phyloP scores from a whole-genome alignment of 2,113 vertebrate genomes.

The Camelus bactrianus region DNA sequence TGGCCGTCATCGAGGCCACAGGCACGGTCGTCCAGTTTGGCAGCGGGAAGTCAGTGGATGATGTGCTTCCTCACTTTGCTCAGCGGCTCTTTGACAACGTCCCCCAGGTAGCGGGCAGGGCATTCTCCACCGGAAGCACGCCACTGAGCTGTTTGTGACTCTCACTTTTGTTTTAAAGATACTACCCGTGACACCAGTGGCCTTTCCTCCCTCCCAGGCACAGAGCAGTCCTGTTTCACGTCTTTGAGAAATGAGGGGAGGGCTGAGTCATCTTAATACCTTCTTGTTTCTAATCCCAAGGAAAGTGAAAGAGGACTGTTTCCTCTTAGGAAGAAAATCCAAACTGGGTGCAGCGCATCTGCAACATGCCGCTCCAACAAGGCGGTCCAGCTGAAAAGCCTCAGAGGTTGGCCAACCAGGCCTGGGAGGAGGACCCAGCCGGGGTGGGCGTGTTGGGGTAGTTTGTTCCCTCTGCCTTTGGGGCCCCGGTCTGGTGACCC shows the following conservation, averaged over 20 bases:
- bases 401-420: not conserved
- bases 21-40: conserved; percentile 93
- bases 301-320: too few relatives aligned
- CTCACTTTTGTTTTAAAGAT: not conserved
- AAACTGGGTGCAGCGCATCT: fast-evolving
- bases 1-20: conserved; percentile 92
- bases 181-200: fast-evolving
- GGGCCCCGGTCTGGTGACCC: not conserved
- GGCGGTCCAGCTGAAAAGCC: not conserved
- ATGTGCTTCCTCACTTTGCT: conserved; percentile 95
- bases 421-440: not conserved
- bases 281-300: not conserved
- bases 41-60: conserved; percentile 92
- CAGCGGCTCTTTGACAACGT: conserved; percentile 97
- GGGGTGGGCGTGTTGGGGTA: not conserved
- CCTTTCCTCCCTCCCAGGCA: not conserved
- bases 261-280: not conserved
- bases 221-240: not conserved
- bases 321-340: not conserved
- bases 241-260: not conserved
- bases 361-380: fast-evolving
- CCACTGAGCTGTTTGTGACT: not conserved
- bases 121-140: not conserved
- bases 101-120: conserved; percentile 89
- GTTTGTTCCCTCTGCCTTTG: not conserved